These are phyloP conservation scores for Pachypsylla venusta DNA, from an alignment of 1,140 invertebrate species.

Conservation along the genomic window DNA sequence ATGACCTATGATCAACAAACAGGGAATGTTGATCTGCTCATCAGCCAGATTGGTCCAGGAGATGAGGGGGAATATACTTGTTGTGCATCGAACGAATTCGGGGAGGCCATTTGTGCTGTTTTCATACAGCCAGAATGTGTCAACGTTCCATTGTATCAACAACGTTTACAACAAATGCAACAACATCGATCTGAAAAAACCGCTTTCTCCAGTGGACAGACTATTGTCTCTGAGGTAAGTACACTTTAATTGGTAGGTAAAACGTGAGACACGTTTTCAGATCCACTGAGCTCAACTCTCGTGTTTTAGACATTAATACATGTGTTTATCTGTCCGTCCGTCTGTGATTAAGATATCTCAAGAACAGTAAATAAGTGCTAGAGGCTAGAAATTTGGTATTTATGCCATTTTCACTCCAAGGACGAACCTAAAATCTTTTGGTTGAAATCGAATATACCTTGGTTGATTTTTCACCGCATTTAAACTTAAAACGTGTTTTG, in stretches of 20 bases:
- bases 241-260: neutral
- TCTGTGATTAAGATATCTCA: no score
- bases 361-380: no score
- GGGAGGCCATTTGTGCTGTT: slow-evolving; percentile 87
- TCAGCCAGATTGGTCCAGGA: slow-evolving; percentile 79
- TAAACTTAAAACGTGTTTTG: no score
- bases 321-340: no score
- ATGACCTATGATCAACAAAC: slow-evolving; percentile 77
- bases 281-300: no score
- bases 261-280: neutral
- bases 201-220: slow-evolving; percentile 52
- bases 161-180: slow-evolving; percentile 19
- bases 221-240: slow-evolving; percentile 27
- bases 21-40: slow-evolving; percentile 70
- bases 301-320: no score
- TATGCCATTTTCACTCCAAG: no score
- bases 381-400: no score
- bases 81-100: slow-evolving; percentile 79
- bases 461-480: no score
- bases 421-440: no score
- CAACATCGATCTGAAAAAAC: slow-evolving; percentile 42
- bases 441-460: no score
- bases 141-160: slow-evolving; percentile 20
- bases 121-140: slow-evolving; percentile 80
- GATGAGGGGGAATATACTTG: slow-evolving; percentile 94